phyloP scores from a whole-genome alignment of 2,113 vertebrate species.

The Lepisosteus oculatus region DNA sequence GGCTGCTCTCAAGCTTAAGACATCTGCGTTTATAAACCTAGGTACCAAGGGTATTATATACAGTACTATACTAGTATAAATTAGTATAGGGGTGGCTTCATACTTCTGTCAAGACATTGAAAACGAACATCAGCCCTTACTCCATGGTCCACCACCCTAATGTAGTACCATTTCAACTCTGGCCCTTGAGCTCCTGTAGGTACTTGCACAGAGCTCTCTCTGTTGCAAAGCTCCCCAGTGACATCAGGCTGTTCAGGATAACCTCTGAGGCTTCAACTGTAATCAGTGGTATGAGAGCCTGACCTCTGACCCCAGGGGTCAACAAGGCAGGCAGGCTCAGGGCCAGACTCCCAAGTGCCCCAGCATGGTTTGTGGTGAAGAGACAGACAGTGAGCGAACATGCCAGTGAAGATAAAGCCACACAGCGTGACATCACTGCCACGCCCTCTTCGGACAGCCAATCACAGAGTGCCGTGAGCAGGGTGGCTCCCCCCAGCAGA shows the following conservation, averaged over 20 bases:
- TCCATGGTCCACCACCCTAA: background rate
- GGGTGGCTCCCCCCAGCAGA: slow-evolving; percentile 56
- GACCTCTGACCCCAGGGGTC: slow-evolving; percentile 20
- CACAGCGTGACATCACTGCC: slow-evolving; percentile 53
- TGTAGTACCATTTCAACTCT: slow-evolving; percentile 32
- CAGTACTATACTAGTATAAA: too few relatives aligned
- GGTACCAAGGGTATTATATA: too few relatives aligned
- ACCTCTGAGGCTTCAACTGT: slow-evolving; percentile 35
- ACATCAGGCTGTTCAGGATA: slow-evolving; percentile 43
- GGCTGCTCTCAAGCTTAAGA: too few relatives aligned
- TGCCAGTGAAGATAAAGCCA: slow-evolving; percentile 59
- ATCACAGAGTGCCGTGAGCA: slow-evolving; percentile 51
- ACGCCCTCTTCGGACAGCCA: slow-evolving; percentile 59
- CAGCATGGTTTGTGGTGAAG: slow-evolving; percentile 55
- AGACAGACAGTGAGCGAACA: slow-evolving; percentile 64
- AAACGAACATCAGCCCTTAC: too few relatives aligned
- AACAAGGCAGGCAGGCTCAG: slow-evolving; percentile 57
- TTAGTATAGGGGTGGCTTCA: too few relatives aligned
- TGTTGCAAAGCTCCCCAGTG: slow-evolving; percentile 58
- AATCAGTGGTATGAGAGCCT: slow-evolving; percentile 27
- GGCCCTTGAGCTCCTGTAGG: slow-evolving; percentile 48
- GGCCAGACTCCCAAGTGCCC: slow-evolving; percentile 51
- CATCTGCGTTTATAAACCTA: too few relatives aligned
- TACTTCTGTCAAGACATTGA: too few relatives aligned
- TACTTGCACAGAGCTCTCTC: slow-evolving; percentile 48